Percentiles rank a stretch among this genome's conserved stretches.
These are phyloP conservation scores for Odontocerum albicorne DNA, from an alignment of 2,888 invertebrate species.

Conservation along the genomic window DNA sequence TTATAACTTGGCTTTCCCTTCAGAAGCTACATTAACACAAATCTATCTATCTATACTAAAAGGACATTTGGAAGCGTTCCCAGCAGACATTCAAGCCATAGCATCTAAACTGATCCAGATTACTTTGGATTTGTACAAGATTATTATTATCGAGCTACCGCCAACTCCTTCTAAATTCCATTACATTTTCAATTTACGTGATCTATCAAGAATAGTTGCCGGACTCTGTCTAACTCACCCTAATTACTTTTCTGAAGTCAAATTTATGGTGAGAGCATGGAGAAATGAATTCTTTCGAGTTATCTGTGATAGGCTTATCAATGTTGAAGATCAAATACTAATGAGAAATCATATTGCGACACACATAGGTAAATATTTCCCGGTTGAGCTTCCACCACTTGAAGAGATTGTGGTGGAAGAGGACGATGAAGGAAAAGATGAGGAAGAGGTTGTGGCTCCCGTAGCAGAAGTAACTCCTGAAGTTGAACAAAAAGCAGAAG, in stretches of 20 bases:
- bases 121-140: constrained; percentile 82
- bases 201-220: constrained; percentile 81
- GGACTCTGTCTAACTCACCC: constrained; percentile 80
- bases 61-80: constrained; percentile 76
- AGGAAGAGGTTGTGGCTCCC: constrained; percentile 14
- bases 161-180: constrained; percentile 94
- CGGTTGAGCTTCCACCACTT: constrained; percentile 42
- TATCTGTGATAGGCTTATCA: constrained; percentile 84
- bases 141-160: constrained; percentile 74
- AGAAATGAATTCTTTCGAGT: constrained; percentile 87
- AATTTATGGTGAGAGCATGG: constrained; percentile 83
- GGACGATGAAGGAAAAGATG: no score
- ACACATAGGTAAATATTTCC: constrained; percentile 62
- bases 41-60: constrained; percentile 81
- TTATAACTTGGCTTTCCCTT: constrained; percentile 84
- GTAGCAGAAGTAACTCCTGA: constrained; percentile 33
- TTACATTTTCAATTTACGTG: constrained; percentile 91
- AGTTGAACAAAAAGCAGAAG: constrained; percentile 45
- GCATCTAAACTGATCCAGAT: constrained; percentile 71
- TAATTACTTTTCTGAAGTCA: constrained; percentile 64
- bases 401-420: no score
- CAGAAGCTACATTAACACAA: constrained; percentile 72
- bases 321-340: constrained; percentile 63
- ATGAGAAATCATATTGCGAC: constrained; percentile 62
- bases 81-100: constrained; percentile 64